phyloP scores from a whole-genome alignment of 1,140 invertebrate genomes.

The Papilio helenus region DNA sequence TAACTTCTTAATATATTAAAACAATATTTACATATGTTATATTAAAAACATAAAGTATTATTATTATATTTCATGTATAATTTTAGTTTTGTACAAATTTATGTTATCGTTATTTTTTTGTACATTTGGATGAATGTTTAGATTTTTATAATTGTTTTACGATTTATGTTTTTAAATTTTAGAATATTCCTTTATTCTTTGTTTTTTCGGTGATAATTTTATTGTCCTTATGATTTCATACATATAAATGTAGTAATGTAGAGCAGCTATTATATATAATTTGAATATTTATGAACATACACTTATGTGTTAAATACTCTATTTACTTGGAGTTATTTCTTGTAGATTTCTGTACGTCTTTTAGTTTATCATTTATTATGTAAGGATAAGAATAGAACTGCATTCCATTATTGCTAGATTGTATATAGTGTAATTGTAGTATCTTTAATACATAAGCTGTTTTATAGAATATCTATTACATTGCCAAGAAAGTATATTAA shows the following conservation, averaged over 20 bases:
- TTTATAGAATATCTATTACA: not conserved
- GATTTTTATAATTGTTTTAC: slow-evolving; percentile 19
- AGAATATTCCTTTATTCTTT: slow-evolving; percentile 34
- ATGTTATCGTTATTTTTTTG: slow-evolving; percentile 22
- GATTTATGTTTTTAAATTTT: slow-evolving; percentile 24
- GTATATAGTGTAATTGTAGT: slow-evolving; percentile 10
- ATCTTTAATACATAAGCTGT: not conserved
- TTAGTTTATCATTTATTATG: not conserved
- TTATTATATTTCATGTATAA: slow-evolving; percentile 43
- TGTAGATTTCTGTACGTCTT: not conserved
- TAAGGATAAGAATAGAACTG: not conserved
- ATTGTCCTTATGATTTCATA: not conserved
- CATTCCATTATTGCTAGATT: slow-evolving; percentile 2
- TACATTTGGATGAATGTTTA: slow-evolving; percentile 12
- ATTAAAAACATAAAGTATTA: slow-evolving; percentile 43
- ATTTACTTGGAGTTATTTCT: not conserved
- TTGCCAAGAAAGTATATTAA: not conserved
- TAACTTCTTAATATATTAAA: not conserved
- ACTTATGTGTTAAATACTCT: not conserved
- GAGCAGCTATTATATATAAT: not conserved
- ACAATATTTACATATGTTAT: slow-evolving; percentile 45
- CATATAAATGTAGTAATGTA: not conserved
- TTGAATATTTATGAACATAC: too few species aligned
- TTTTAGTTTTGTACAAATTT: slow-evolving; percentile 36
- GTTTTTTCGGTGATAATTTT: slow-evolving; percentile 29